phyloP scores from a whole-genome alignment of 2,888 invertebrate genomes.

The Diarsia dahlii region DNA sequence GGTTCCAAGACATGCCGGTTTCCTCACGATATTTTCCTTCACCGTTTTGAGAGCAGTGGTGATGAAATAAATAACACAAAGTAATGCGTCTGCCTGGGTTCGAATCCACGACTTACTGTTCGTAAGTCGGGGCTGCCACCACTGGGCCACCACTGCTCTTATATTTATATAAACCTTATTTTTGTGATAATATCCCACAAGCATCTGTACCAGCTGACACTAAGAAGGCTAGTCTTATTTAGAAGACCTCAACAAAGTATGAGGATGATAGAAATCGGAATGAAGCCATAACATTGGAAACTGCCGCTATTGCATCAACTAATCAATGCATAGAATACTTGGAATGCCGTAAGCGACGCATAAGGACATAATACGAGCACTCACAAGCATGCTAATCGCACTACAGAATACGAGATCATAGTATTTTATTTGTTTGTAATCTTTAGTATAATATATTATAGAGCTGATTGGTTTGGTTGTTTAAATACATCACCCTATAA shows the following conservation, averaged over 20 bases:
- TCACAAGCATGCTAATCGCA: not conserved
- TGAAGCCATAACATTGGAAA: constrained; percentile 38
- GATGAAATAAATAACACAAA: no score
- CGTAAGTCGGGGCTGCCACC: no score
- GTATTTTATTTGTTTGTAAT: not conserved
- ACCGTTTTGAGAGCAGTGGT: no score
- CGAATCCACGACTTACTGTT: no score
- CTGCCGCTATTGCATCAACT: constrained; percentile 19
- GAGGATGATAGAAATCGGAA: constrained; percentile 17
- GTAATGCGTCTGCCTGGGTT: no score
- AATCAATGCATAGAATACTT: constrained; percentile 10
- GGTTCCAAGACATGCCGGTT: no score
- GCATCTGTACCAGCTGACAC: not conserved
- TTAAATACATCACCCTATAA: not conserved
- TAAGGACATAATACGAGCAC: not conserved
- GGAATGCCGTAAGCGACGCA: constrained; percentile 3
- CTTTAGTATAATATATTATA: no score
- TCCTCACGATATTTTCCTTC: no score
- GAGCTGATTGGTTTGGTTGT: not conserved
- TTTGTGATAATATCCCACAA: not conserved
- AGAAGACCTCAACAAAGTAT: not conserved
- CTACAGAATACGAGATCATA: not conserved
- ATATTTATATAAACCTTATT: not conserved
- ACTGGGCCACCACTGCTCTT: no score
- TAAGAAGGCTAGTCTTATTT: not conserved